A percentile compares a stretch with the other conserved stretches of the same genome.
Evolutionary conservation across 2,797 vertebrate species (phyloP).

Genomic region (Bufotes viridis): DNA sequence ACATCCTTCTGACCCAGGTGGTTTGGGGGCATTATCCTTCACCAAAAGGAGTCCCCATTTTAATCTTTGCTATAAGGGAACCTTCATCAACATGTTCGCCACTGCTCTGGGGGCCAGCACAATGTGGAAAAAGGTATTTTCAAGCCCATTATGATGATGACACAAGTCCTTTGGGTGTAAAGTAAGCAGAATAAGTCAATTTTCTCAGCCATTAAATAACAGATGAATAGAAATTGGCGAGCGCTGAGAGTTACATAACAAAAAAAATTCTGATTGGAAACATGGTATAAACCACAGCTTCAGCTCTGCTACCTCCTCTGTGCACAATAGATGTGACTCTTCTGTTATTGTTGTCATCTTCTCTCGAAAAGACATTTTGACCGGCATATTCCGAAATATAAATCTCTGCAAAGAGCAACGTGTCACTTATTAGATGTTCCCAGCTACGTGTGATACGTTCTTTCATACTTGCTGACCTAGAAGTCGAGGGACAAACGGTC

Average conservation of each 20-base stretch:
- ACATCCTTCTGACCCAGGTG: too few species aligned
- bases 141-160: neutral
- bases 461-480: neutral
- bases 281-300: conserved; percentile 32
- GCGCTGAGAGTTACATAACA: conserved; percentile 42
- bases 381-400: neutral
- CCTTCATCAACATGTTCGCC: too few species aligned
- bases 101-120: too few species aligned
- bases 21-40: too few species aligned
- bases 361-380: neutral
- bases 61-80: too few species aligned
- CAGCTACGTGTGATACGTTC: neutral
- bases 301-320: conserved; percentile 40
- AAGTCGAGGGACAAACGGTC: neutral
- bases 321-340: conserved; percentile 26
- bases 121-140: neutral
- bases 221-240: conserved; percentile 49
- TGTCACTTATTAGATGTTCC: neutral
- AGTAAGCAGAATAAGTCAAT: conserved; percentile 48
- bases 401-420: neutral
- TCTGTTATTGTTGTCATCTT: conserved; percentile 17
- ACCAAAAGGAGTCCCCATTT: too few species aligned
- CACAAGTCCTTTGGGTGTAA: conserved; percentile 24
- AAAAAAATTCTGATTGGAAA: conserved; percentile 44
- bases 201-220: conserved; percentile 41